Base-by-base conservation (phyloP, 2,797 vertebrate genomes). In the Gobionotothen gibberifrons region DNA sequence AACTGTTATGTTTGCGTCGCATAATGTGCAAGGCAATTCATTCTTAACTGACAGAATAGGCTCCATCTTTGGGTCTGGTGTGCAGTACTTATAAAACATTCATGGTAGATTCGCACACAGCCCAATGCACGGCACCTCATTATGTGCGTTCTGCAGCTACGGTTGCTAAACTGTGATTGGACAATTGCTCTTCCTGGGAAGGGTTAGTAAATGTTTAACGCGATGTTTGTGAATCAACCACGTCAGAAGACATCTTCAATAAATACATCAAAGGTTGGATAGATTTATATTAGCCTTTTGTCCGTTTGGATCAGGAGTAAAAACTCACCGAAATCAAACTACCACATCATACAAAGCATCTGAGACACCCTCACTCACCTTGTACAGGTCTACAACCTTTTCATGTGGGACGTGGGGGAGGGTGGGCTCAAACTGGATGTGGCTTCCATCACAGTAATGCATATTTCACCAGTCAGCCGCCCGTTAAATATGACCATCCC, bases 401-500 rank as follows among this genome's bases (percentile, higher is more conserved):
- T 82, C 61, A 69, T 53, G 54, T 42, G 29, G 46, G 53, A 46
- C 49, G 26, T 19, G 29, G 42, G 32, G 63, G 55, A 43, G 21
- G 49, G 26, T 0, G 11, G 42, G 9, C 14, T 72, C 48, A 58
- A 19, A 48, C 46, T 44, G 19, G 36, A 36, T 43, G 16, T 29
- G 51, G 59, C 76, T 80, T 86, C 84, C 87, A 91, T 90, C 84
- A 78, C 79, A 72, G 84, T 89, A 89, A 94, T 93, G 89, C 86
- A 93, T 85, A 91, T 92, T 93, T 89, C 86, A 91, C 83, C 72
- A 65, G 70, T 82, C 72, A 65, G 72, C 72, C 58, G 26, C 74
- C 74, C 65, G 76, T 93, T 93, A 92, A 93, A 94, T 90, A 92
- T 89, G 77, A 79, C 88, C 84, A 54, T 78, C 88, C 87, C 74